A percentile compares a stretch with the other conserved stretches of the same genome.
These are phyloP conservation scores for Physocephala rufipes DNA, from an alignment of 2,888 invertebrate genomes.

Conservation along the genomic window DNA sequence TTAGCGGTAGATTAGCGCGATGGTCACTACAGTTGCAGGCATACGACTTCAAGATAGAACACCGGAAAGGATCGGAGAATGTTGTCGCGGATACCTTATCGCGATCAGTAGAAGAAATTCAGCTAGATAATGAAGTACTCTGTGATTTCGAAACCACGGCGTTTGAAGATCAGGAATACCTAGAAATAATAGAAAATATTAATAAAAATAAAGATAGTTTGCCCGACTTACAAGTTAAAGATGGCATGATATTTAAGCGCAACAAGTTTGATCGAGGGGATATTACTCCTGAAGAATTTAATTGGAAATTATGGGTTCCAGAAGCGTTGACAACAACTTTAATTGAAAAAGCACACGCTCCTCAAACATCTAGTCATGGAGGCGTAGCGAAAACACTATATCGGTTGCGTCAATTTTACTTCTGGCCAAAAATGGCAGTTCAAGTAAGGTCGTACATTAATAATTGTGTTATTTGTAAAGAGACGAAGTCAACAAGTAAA, in stretches of 20 bases:
- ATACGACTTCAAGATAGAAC: slow-evolving; percentile 2
- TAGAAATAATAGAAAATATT: not conserved
- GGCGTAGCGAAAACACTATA: slow-evolving; percentile 28
- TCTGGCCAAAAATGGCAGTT: not conserved
- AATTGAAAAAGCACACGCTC: slow-evolving; percentile 20
- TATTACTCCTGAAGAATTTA: slow-evolving; percentile 12
- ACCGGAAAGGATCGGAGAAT: slow-evolving; percentile 3
- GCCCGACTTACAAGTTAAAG: slow-evolving; percentile 17
- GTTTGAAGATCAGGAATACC: not conserved
- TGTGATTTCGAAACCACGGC: not conserved
- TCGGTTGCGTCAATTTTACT: not conserved
- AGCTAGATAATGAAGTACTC: not conserved
- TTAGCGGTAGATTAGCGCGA: slow-evolving; percentile 3
- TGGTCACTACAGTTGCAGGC: not conserved
- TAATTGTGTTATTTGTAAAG: not conserved
- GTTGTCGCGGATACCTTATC: not conserved
- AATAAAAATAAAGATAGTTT: not conserved
- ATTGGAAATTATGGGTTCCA: slow-evolving; percentile 34
- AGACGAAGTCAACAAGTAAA: slow-evolving; percentile 16
- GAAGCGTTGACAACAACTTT: slow-evolving; percentile 3
- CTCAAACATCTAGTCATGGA: slow-evolving; percentile 4
- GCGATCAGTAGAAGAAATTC: not conserved
- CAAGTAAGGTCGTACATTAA: not conserved
- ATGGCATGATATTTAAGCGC: slow-evolving; percentile 23
- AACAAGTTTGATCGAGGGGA: not conserved